Percentiles rank a stretch among this genome's conserved stretches.
These are phyloP conservation scores for Pogonognathellus flavescens DNA, from an alignment of 1,140 invertebrate genomes.

Conservation along the genomic window DNA sequence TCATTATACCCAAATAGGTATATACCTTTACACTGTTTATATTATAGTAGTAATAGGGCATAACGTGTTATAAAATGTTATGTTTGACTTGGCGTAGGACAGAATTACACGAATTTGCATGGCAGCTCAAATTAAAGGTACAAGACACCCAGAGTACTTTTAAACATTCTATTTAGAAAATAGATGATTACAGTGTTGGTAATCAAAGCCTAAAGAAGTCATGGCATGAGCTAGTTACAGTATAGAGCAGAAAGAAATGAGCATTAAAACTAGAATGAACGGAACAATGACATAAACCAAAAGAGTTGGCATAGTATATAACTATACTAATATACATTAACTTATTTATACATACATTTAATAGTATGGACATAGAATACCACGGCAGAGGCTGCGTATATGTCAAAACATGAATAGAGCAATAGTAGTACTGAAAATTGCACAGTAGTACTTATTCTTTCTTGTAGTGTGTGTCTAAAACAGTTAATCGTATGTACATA, in stretches of 20 bases:
- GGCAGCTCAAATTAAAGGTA: slow-evolving; percentile 40
- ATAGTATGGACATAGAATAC: neutral
- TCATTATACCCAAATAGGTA: no score
- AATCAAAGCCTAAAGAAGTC: slow-evolving; percentile 42
- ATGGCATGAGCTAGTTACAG: slow-evolving; percentile 44
- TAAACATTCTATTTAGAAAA: slow-evolving; percentile 39
- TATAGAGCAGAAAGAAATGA: slow-evolving; percentile 46
- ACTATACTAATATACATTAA: no score
- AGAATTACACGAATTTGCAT: slow-evolving; percentile 33
- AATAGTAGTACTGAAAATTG: neutral
- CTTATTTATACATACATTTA: neutral
- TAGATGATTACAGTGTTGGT: slow-evolving; percentile 45
- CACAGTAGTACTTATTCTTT: neutral
- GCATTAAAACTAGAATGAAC: slow-evolving; percentile 48
- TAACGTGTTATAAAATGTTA: neutral
- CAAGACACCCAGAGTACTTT: slow-evolving; percentile 31
- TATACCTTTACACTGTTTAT: no score
- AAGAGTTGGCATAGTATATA: neutral
- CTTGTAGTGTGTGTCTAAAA: no score
- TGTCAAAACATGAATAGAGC: slow-evolving; percentile 25
- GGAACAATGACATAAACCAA: slow-evolving; percentile 40
- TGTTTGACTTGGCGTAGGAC: neutral
- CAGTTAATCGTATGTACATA: no score
- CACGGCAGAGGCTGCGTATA: neutral
- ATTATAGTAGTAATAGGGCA: neutral